Base-by-base conservation (phyloP, 2,113 vertebrate genomes). In the Raja brachyura region DNA sequence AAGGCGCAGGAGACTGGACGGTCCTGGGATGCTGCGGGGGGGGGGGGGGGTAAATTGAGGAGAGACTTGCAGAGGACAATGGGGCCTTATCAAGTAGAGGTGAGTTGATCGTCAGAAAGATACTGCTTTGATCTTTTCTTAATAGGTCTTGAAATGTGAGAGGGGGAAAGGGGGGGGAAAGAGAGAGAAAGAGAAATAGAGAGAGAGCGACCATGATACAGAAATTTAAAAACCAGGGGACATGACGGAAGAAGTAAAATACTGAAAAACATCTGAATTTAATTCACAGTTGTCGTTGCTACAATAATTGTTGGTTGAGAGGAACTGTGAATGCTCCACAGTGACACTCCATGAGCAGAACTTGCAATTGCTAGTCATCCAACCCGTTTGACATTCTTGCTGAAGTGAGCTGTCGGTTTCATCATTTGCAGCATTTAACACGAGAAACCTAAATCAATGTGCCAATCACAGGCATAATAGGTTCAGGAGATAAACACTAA, bases 281-380 rank as follows among this genome's bases (percentile, higher is more conserved):
- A 56, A 56, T 20, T 83, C 25, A 25, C 54, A 25, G 56, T 11
- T 28, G 20, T 83, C 54, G 13, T 11, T 59, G 18, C 54, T 83
- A 16, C 28, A 28, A 63, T 31, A 28, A 61, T 4, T 88, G 28
- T n/a, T 31, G 1, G 13, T 14, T 22, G 59, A 85, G 81, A 28
- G 54, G 39, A 85, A 85, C 9, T 56, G 5, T 81, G 78, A 85
- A 85, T 63, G 83, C 83, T 88, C 56, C 28, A 63, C 83, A 88
- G 28, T 59, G 59, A 88, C 83, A 88, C 59, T 88, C 11, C n/a
- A 88, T 18, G 83, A 31, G n/a, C 25, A 86, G 56, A n/a, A n/a
- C 4, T 5, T 86, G 56, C 56, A 86, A n/a, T 10, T 63, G 33
- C 83, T 61, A 0, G 11, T n/a, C 25, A 63, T 86, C 16, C 83